These are phyloP conservation scores for Lamprologus tigripictilis DNA, from an alignment of 2,113 vertebrate genomes.

Conservation along the genomic window DNA sequence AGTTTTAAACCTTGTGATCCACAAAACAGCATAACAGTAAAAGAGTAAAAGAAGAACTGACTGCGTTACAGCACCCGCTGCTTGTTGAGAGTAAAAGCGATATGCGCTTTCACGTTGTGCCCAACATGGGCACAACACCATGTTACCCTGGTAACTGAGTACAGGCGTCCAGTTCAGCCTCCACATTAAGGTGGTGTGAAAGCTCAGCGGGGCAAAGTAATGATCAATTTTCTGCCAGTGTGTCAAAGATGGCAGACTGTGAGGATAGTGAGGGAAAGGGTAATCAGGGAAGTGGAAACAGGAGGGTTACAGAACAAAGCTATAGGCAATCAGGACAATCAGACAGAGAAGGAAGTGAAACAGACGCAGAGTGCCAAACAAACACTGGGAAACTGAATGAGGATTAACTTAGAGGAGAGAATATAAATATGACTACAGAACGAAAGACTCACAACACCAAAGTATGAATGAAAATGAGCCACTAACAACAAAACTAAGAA, in stretches of 20 bases:
- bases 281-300: background rate
- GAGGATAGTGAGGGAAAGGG: background rate
- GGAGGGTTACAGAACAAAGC: rapidly evolving
- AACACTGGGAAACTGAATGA: background rate
- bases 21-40: too few species aligned
- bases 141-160: too few species aligned
- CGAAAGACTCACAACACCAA: background rate
- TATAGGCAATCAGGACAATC: background rate
- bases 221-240: too few species aligned
- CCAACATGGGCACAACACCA: too few species aligned
- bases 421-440: background rate
- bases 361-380: background rate
- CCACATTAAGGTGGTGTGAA: too few species aligned
- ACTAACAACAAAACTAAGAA: background rate
- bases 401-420: rapidly evolving
- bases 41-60: too few species aligned
- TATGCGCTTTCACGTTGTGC: too few species aligned
- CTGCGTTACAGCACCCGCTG: too few species aligned
- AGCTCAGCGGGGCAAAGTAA: too few species aligned
- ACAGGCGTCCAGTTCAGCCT: too few species aligned
- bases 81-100: too few species aligned
- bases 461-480: background rate
- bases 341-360: background rate
- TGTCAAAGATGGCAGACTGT: background rate
- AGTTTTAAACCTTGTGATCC: too few species aligned